Evolutionary conservation across 2,113 vertebrate species (phyloP).

Genomic region (Plecotus auritus): DNA sequence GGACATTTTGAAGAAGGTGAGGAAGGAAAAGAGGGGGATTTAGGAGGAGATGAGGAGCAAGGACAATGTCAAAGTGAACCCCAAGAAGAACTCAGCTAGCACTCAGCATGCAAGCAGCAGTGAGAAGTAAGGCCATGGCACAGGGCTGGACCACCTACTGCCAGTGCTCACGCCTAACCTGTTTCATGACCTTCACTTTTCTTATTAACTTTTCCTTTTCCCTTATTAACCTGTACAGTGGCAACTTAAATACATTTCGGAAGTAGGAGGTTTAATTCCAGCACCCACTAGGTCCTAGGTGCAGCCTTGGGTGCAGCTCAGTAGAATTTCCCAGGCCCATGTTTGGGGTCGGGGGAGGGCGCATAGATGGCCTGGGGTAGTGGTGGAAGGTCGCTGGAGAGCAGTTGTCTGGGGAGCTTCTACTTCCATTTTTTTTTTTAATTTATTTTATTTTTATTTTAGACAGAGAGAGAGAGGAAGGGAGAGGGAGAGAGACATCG

Average conservation of each 20-base stretch:
- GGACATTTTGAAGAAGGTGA: neutral
- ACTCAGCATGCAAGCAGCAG: slow-evolving; percentile 98
- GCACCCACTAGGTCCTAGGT: slow-evolving; percentile 69
- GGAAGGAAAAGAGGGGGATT: neutral
- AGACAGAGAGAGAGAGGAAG: neutral
- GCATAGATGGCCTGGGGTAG: neutral
- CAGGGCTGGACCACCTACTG: neutral
- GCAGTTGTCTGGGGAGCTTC: neutral
- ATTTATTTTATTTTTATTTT: neutral
- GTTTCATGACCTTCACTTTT: slow-evolving; percentile 88
- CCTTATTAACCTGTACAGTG: slow-evolving; percentile 83
- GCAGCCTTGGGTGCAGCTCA: slow-evolving; percentile 70
- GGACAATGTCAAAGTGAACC: neutral
- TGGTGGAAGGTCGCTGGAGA: neutral
- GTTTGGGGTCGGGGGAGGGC: neutral
- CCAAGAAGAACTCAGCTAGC: slow-evolving; percentile 91
- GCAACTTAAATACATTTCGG: slow-evolving; percentile 79
- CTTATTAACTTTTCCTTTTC: slow-evolving; percentile 63
- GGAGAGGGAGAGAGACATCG: neutral
- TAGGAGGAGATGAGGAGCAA: neutral
- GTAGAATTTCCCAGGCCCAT: neutral
- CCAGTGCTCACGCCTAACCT: neutral
- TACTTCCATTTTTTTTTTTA: neutral
- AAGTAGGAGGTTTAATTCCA: slow-evolving; percentile 78
- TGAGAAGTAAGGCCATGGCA: slow-evolving; percentile 74